Evolutionary conservation across 2,888 invertebrate species (phyloP).

Genomic region (Ramazzottius varieornatus): DNA sequence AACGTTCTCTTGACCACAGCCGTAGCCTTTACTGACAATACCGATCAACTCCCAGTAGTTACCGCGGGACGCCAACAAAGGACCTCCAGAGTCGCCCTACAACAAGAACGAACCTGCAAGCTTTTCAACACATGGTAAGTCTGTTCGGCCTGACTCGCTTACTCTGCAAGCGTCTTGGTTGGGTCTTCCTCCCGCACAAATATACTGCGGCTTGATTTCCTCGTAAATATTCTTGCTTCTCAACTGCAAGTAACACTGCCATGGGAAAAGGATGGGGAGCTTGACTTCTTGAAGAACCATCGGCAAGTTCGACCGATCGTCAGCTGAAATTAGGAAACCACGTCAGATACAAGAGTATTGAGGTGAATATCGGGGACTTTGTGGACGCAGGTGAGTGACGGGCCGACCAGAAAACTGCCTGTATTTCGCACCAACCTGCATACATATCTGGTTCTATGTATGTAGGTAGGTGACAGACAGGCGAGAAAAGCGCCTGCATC

Average conservation of each 20-base stretch:
- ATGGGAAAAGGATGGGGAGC: not conserved
- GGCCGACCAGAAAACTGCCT: no score
- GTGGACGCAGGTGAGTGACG: no score
- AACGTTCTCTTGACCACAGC: not conserved
- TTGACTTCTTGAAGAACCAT: not conserved
- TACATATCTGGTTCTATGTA: no score
- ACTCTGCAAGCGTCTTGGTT: not conserved
- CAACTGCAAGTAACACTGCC: not conserved
- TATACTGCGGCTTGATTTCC: not conserved
- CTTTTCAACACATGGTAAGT: not conserved
- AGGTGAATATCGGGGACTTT: no score
- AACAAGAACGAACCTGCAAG: not conserved
- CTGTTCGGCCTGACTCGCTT: not conserved
- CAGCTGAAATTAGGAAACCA: not conserved
- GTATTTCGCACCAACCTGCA: no score
- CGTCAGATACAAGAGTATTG: not conserved
- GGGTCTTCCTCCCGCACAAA: not conserved
- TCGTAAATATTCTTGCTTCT: not conserved
- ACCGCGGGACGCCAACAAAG: not conserved
- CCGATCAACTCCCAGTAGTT: not conserved
- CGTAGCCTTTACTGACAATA: constrained; percentile 1
- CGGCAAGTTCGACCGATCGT: not conserved
- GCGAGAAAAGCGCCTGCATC: no score
- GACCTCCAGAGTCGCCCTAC: not conserved
- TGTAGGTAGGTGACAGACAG: no score